These are phyloP conservation scores for Drosophila nigricruria DNA, from an alignment of 2,888 invertebrate genomes.

Conservation along the genomic window DNA sequence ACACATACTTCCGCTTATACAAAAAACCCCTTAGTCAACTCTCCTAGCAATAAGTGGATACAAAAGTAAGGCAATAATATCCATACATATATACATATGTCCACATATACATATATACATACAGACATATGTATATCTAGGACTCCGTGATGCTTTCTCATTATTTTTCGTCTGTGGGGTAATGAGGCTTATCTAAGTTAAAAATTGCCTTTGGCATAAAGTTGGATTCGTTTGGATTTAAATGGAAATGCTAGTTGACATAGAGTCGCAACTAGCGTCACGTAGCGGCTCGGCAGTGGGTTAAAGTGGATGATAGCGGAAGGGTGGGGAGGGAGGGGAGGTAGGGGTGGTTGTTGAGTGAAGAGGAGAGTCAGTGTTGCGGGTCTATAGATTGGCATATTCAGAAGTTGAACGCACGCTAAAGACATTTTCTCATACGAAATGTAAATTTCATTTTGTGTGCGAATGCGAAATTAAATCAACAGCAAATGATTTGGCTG, in stretches of 20 bases:
- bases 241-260: slow-evolving; percentile 1
- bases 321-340: neutral
- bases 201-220: slow-evolving; percentile 1
- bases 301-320: neutral
- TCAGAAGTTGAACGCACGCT: slow-evolving; percentile 29
- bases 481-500: slow-evolving; percentile 55
- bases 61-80: too few species aligned
- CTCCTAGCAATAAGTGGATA: too few species aligned
- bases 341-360: neutral
- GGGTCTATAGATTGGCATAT: slow-evolving; percentile 22
- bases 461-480: slow-evolving; percentile 61
- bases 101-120: neutral
- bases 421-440: slow-evolving; percentile 30
- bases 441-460: slow-evolving; percentile 58
- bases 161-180: neutral
- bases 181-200: neutral
- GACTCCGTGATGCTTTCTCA: neutral
- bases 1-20: too few species aligned
- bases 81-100: too few species aligned
- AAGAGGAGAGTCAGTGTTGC: neutral
- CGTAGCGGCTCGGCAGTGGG: neutral
- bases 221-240: neutral
- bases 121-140: neutral
- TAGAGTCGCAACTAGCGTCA: slow-evolving; percentile 1
- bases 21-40: too few species aligned